Base-by-base conservation (phyloP, 2,113 vertebrate species). In the Ophiodon elongatus region DNA sequence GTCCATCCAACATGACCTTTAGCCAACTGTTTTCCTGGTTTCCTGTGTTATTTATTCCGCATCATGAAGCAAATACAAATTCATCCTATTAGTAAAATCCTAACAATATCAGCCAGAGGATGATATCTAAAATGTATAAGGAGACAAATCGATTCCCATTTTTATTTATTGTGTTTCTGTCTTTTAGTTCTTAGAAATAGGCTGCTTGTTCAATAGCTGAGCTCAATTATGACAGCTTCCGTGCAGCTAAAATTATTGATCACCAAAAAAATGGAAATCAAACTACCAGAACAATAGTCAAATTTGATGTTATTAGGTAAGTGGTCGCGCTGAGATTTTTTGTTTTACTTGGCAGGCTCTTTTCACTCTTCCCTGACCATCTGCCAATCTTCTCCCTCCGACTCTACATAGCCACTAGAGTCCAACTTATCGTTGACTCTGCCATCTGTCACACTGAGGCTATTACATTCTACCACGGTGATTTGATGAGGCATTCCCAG, bases 361-460 rank as follows among this genome's bases (percentile, higher is more conserved):
- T 29, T 8, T 50, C 35, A 19, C 13, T 62, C 62, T 27, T 69
- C 27, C 33, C 2, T 43, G 8, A 65, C 43, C 62, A 76, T 43
- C 66, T 83, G 67, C 27, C 78, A 37, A 45, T 65, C 37, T 52
- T 37, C 47, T 37, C 52, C 31, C 25, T 72, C 41, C 52, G 37
- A 64, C 43, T 67, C 47, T 35, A 15, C 17, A 43, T 21, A 68
- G 29, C 29, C 7, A 0, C 62, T 29, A 4, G 25, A 39, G 62
- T 37, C 63, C 54, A 45, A 17, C 66, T 65, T 59, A 43, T 82
- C 67, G 33, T 13, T 0, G 5, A 29, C 50, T 62, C 31, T 23
- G 29, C 37, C 52, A 75, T 76, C 63, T 73, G 56, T 79, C 57
- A 65, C 15, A 27, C 52, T 21, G 19, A 62, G 8, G 23, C 41